These are phyloP conservation scores for Portunus trituberculatus DNA, from an alignment of 1,140 invertebrate species.

Conservation along the genomic window DNA sequence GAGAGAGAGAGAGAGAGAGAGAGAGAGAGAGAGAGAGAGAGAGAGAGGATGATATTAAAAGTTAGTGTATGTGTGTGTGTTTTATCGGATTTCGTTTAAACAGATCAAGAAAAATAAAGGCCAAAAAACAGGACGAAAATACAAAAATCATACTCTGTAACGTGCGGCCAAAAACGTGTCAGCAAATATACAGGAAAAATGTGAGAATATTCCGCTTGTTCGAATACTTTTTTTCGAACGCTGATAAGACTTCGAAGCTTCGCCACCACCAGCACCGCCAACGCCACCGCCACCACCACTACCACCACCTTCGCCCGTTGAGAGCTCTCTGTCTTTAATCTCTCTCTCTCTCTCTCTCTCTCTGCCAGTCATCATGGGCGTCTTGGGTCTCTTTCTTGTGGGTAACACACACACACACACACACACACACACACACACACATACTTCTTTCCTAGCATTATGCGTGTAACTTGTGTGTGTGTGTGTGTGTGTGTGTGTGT, in stretches of 20 bases:
- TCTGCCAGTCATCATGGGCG: background rate
- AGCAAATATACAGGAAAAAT: background rate
- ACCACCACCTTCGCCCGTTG: background rate
- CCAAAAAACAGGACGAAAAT: background rate
- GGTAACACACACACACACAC: background rate
- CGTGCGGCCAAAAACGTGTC: background rate
- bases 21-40: constrained; percentile 32
- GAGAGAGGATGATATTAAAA: background rate
- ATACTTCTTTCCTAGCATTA: background rate
- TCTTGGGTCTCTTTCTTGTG: background rate
- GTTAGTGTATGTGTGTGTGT: too few relatives aligned
- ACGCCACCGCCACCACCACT: background rate
- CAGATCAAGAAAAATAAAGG: background rate
- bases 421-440: constrained; percentile 12
- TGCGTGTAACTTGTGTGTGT: background rate
- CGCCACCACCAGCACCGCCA: background rate
- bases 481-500: background rate
- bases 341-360: constrained; percentile 6
- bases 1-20: constrained; percentile 37
- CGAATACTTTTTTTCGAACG: background rate
- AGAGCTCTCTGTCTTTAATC: background rate
- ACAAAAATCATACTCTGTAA: background rate
- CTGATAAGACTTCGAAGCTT: background rate
- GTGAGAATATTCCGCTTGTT: background rate
- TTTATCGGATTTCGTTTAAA: background rate